Evolutionary conservation across 2,797 vertebrate species (phyloP).

Genomic region (Manis javanica): DNA sequence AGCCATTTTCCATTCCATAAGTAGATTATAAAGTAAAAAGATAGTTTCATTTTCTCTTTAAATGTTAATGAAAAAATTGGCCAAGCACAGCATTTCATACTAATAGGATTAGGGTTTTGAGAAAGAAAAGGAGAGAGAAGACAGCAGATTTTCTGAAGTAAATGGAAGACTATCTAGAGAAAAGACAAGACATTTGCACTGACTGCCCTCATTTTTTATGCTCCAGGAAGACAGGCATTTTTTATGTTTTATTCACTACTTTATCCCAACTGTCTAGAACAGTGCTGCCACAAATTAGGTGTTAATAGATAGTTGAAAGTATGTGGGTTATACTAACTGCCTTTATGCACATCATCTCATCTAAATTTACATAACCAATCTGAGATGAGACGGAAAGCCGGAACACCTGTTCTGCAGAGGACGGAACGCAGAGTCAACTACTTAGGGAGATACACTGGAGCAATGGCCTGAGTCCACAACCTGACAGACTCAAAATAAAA

Average conservation of each 20-base stretch:
- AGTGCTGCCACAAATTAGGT: not conserved
- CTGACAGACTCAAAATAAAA: not conserved
- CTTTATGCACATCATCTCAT: not conserved
- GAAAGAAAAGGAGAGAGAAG: not conserved
- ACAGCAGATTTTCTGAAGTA: not conserved
- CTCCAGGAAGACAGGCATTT: not conserved
- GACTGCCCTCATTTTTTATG: not conserved
- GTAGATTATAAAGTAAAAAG: not conserved
- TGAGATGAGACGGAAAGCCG: too few species aligned
- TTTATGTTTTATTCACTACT: not conserved
- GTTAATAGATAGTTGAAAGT: not conserved
- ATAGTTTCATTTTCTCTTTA: constrained; percentile 1
- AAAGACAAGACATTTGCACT: not conserved
- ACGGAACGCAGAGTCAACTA: not conserved
- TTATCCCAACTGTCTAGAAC: not conserved
- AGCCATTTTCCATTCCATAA: not conserved
- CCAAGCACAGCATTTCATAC: not conserved
- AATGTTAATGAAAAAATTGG: not conserved
- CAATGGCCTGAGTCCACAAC: not conserved
- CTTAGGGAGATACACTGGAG: not conserved
- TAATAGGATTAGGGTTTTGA: not conserved
- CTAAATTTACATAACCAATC: not conserved
- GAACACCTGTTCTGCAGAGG: not conserved
- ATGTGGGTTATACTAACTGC: not conserved
- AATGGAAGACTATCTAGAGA: not conserved